Conservation (phyloP, 1,140 invertebrate genomes). For the Scylla paramamosain region DNA sequence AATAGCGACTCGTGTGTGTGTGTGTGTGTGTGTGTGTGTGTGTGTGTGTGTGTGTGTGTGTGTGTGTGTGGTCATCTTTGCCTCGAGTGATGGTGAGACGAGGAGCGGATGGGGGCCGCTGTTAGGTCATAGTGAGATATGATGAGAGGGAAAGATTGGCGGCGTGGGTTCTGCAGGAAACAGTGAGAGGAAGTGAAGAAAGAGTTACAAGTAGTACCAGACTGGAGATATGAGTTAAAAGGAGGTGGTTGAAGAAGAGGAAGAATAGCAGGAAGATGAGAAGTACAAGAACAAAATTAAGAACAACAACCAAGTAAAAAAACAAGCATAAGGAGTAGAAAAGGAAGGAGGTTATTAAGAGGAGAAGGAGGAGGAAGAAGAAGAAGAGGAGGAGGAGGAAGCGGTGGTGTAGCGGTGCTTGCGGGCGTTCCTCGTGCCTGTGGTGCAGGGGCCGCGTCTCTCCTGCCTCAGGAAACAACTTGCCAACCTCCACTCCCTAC, state of each 20-base stretch:
- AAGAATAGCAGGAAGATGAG: background rate
- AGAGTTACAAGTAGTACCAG: background rate
- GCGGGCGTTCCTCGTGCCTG: conserved; percentile 26
- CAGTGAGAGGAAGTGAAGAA: background rate
- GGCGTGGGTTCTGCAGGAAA: no score
- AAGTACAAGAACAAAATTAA: background rate
- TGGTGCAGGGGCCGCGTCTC: background rate
- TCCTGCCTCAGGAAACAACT: conserved; percentile 25
- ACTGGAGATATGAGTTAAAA: background rate
- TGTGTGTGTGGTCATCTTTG: conserved; percentile 26
- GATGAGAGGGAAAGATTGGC: background rate
- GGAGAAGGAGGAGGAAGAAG: background rate
- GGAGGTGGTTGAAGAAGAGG: background rate
- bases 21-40: conserved; percentile 43
- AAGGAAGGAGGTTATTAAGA: background rate
- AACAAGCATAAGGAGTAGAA: background rate
- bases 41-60: conserved; percentile 44
- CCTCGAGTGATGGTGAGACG: background rate
- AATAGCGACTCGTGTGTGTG: background rate
- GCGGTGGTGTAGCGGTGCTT: background rate
- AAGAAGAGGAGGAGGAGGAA: conserved; percentile 29
- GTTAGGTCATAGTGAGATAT: background rate
- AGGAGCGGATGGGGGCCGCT: background rate
- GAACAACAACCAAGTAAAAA: background rate
- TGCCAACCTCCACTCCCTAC: background rate